Base-by-base conservation (phyloP, 2,888 invertebrate species). In the Oligia fasciuncula region DNA sequence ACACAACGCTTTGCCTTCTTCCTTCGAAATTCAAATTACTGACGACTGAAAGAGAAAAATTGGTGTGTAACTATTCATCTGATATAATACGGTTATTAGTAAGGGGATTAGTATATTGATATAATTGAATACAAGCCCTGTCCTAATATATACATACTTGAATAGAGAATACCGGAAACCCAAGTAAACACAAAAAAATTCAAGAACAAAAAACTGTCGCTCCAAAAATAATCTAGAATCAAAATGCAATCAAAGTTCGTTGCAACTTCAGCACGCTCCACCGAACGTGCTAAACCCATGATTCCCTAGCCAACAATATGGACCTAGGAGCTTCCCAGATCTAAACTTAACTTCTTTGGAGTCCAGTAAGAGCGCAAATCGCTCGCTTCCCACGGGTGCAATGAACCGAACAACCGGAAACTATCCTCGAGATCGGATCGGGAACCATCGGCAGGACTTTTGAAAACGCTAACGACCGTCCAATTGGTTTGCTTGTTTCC, bases 391-490 rank as follows among this genome's bases (percentile, higher is more conserved):
- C 95, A 95, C 95, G 95, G 89, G 94, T 89, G 91, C 93, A 89
- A 87, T 91, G 95, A 93, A 91, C 94, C 89, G 90, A 80, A 87
- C 87, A 85, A 89, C 89, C 88, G 86, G 88, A 90, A 88, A 91
- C 89, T 89, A 87, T 86, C 85, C 83, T 73, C 81, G 81, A 78
- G 90, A 91, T 92, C 89, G 91, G 90, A 94, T 93, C 93, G 91
- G 91, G 91, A 91, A 90, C 90, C 89, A 91, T 92, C 92, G 91
- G 91, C 91, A 93, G 93, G 93, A 95, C 94, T 94, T 94, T 95
- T 93, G 93, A 95, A 94, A 95, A 94, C 93, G 91, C 93, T 95
- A 95, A 95, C 95, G 94, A 94, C 91, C 92, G 90, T 91, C 87
- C 89, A 92, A 93, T 94, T 92, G 92, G 85, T 76, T 78, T 80